phyloP scores from a whole-genome alignment of 2,888 invertebrate species.

The Myathropa florea region DNA sequence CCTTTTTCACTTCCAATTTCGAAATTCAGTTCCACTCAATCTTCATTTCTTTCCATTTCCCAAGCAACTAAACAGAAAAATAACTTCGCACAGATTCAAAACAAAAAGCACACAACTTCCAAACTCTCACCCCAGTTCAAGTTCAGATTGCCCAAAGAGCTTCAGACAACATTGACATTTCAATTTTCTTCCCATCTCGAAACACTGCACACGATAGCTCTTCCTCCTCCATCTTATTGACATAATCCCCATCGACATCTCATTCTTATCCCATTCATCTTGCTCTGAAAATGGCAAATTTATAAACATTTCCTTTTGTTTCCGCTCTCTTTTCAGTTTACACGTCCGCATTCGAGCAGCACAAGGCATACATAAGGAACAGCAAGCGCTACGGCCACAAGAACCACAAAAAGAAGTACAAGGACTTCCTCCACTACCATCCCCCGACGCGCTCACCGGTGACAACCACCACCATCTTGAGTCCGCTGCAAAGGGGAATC shows the following conservation, averaged over 20 bases:
- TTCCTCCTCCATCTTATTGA: neutral
- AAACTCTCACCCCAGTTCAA: neutral
- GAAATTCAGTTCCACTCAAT: too few relatives aligned
- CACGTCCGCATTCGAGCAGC: conserved; percentile 76
- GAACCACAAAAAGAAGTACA: conserved; percentile 78
- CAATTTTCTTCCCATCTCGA: neutral
- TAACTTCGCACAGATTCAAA: neutral
- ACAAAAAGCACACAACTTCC: neutral
- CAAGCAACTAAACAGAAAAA: neutral
- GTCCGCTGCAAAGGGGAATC: conserved; percentile 25
- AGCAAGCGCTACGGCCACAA: conserved; percentile 77
- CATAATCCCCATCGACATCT: conserved; percentile 9
- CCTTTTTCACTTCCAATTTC: too few relatives aligned
- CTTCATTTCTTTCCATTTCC: too few relatives aligned
- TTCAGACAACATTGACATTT: neutral
- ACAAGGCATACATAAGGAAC: conserved; percentile 76
- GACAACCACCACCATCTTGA: conserved; percentile 34
- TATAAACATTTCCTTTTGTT: neutral
- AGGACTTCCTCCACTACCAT: conserved; percentile 75
- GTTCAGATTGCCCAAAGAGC: neutral
- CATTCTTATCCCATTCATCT: neutral
- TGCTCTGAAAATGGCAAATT: neutral
- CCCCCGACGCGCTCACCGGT: conserved; percentile 64
- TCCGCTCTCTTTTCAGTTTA: conserved; percentile 39
- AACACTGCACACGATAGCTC: neutral